Percentiles rank a stretch among this genome's conserved stretches.
These are phyloP conservation scores for Itoplectis maculator DNA, from an alignment of 2,888 invertebrate species.

Conservation along the genomic window DNA sequence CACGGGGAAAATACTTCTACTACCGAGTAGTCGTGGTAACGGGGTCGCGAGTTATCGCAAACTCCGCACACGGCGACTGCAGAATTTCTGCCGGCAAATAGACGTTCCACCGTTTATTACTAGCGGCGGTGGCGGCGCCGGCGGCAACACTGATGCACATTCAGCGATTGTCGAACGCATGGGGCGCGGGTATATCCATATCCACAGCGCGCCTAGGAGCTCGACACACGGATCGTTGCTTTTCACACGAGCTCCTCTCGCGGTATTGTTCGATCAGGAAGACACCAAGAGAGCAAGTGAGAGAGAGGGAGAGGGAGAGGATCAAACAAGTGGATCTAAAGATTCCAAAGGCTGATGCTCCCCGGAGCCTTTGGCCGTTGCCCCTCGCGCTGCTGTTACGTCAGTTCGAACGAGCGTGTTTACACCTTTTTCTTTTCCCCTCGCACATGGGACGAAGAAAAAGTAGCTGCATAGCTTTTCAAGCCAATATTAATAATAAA, in stretches of 20 bases:
- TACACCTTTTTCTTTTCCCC: not conserved
- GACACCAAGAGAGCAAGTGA: no score
- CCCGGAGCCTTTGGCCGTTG: conserved; percentile 7
- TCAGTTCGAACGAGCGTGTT: not conserved
- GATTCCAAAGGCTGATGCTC: conserved; percentile 49
- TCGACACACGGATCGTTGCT: conserved; percentile 37
- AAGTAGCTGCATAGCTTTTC: no score
- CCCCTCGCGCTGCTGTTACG: not conserved
- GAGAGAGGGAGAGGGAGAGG: no score
- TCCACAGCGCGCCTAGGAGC: conserved; percentile 12
- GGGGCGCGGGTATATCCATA: not conserved
- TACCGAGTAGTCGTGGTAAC: conserved; percentile 35
- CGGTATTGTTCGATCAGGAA: conserved; percentile 56
- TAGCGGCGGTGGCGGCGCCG: conserved; percentile 1
- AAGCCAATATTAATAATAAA: no score
- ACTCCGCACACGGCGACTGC: not conserved
- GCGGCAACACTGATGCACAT: conserved; percentile 38
- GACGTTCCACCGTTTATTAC: not conserved
- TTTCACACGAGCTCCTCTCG: conserved; percentile 55
- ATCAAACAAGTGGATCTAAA: conserved; percentile 14
- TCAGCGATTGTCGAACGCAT: conserved; percentile 38
- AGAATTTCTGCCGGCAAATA: not conserved
- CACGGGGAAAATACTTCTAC: not conserved
- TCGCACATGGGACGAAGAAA: not conserved
- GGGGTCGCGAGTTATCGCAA: conserved; percentile 35